Conservation (phyloP, 1,140 invertebrate genomes). For the Caenorhabditis elegans region WBcel235 BX284603.4:2286001-2286500, state of each 20-base stretch:
- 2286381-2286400: too few species aligned
- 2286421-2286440: too few species aligned
- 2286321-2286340: too few species aligned
- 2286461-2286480: too few species aligned
- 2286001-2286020: neutral
- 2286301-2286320: too few species aligned
- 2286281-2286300: too few species aligned
- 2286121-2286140: neutral
- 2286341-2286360: too few species aligned
- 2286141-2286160: neutral
- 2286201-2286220: neutral
- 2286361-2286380: too few species aligned
- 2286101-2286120: neutral
- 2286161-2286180: neutral
- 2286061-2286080: neutral
- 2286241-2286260: neutral
- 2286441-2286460: too few species aligned
- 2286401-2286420: too few species aligned
- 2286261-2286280: too few species aligned
- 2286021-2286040: neutral
- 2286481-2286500: too few species aligned
- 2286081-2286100: neutral
- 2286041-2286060: neutral
- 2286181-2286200: neutral
- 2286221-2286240: neutral